Base-by-base conservation (phyloP, 1,140 invertebrate genomes). In the Himalopsyche phryganea region DNA sequence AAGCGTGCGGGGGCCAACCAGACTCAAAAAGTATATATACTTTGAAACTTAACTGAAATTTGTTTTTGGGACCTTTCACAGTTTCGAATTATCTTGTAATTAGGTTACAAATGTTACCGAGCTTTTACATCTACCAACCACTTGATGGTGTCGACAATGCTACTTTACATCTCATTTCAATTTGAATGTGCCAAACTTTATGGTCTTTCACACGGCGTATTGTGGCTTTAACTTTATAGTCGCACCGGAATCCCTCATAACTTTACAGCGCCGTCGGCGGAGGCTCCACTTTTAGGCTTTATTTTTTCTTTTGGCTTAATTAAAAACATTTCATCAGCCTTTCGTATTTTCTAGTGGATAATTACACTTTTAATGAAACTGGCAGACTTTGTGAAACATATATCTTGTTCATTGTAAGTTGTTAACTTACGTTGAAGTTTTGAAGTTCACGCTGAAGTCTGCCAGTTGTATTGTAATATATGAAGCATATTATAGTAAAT, bases 151-250 rank as follows among this genome's bases (percentile, higher is more conserved):
- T 15, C 42, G 38, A 45, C 42, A 19, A 45, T 10, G 18, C 18
- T 45, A 19, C 18, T 45, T 45, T 45, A 45, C 42, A 45, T 45
- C 42, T 45, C 18, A 45, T 45, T 45, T 45, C 42, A 45, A 45
- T 45, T 20, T 45, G 42, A 17, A 45, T 17, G 42, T 10, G 42
- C 18, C 13, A 45, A 15, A 19, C 23, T 28, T 28, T 28, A 28
- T 28, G 23, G 3, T 28, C 23, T 28, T 28, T 9, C 23, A 28
- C 4, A 5, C 23, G 23, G 23, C 23, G 23, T 28, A 13, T 11
- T 40, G 38, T 40, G 38, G 23, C 38, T n/a, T 3, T 3, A 40
- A 40, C 38, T 40, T 40, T 40, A 28, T 3, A 28, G 23, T 9
- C 23, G 23, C 23, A 9, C 15, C 38, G 15, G 38, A 40, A 15